Percentiles rank a stretch among this genome's conserved stretches.
phyloP scores from a whole-genome alignment of 2,888 invertebrate genomes.

The Mechanitis mazaeus region DNA sequence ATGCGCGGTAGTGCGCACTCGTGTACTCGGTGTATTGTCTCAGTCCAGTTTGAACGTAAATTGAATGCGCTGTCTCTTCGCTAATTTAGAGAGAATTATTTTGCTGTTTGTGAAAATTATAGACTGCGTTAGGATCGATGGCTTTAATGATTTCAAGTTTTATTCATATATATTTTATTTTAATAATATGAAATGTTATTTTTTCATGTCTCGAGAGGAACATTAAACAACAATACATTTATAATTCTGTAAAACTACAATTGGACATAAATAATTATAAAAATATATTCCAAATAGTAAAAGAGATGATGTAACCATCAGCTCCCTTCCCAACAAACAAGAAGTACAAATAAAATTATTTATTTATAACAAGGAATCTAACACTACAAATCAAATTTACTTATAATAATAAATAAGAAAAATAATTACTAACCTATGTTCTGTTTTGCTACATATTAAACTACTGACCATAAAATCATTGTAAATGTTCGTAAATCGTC shows the following conservation, averaged over 20 bases:
- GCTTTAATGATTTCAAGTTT: constrained; percentile 11
- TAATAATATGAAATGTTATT: not conserved
- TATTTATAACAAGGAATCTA: no score
- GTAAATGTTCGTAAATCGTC: constrained; percentile 1
- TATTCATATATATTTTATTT: not conserved
- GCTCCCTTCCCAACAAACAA: no score
- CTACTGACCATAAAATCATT: not conserved
- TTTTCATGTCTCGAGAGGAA: not conserved
- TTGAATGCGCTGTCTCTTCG: constrained; percentile 28
- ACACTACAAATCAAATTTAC: no score
- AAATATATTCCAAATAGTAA: no score
- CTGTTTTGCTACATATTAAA: not conserved
- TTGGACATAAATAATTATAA: no score
- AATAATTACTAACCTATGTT: no score
- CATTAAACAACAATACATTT: no score
- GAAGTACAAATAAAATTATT: no score
- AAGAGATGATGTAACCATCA: no score
- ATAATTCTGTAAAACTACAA: no score
- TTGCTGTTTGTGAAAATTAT: constrained; percentile 29
- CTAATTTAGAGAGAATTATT: constrained; percentile 30
- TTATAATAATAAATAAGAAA: no score
- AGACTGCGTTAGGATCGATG: constrained; percentile 20
- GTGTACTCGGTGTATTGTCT: constrained; percentile 45
- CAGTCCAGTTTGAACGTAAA: constrained; percentile 30
- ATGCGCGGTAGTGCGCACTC: constrained; percentile 69